These are phyloP conservation scores for Bradysia coprophila DNA, from an alignment of 1,140 invertebrate genomes.

Conservation along the genomic window DNA sequence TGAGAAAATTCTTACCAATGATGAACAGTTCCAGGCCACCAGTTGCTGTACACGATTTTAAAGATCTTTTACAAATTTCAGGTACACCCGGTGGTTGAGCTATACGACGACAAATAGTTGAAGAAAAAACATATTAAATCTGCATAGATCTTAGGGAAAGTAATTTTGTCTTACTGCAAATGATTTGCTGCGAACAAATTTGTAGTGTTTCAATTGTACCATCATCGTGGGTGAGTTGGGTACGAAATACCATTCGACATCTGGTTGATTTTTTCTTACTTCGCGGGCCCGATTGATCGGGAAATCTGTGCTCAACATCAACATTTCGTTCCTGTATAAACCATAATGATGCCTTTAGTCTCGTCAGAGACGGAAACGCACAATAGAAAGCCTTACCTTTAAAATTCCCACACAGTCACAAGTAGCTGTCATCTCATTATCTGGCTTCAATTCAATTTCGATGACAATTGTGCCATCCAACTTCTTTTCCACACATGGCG, in stretches of 20 bases:
- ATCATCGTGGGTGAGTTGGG: slow-evolving; percentile 51
- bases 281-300: slow-evolving; percentile 46
- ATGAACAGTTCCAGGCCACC: slow-evolving; percentile 86
- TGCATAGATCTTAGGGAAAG: not conserved
- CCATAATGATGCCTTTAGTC: not conserved
- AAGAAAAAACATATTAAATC: not conserved
- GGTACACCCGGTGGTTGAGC: slow-evolving; percentile 90
- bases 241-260: slow-evolving; percentile 88
- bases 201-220: slow-evolving; percentile 71
- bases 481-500: slow-evolving; percentile 71
- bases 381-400: slow-evolving; percentile 27
- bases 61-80: slow-evolving; percentile 86
- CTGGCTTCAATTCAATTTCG: slow-evolving; percentile 73
- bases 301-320: slow-evolving; percentile 85
- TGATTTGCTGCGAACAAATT: slow-evolving; percentile 79
- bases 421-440: slow-evolving; percentile 78
- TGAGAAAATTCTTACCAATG: slow-evolving; percentile 91
- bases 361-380: not conserved
- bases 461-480: slow-evolving; percentile 88
- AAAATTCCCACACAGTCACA: slow-evolving; percentile 71
- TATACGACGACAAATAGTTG: slow-evolving; percentile 25
- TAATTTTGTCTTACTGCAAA: slow-evolving; percentile 77
- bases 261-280: slow-evolving; percentile 88
- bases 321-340: slow-evolving; percentile 81
- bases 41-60: slow-evolving; percentile 53